Evolutionary conservation across 2,888 invertebrate species (phyloP).

Genomic region (Trichogramma evanescens): DNA sequence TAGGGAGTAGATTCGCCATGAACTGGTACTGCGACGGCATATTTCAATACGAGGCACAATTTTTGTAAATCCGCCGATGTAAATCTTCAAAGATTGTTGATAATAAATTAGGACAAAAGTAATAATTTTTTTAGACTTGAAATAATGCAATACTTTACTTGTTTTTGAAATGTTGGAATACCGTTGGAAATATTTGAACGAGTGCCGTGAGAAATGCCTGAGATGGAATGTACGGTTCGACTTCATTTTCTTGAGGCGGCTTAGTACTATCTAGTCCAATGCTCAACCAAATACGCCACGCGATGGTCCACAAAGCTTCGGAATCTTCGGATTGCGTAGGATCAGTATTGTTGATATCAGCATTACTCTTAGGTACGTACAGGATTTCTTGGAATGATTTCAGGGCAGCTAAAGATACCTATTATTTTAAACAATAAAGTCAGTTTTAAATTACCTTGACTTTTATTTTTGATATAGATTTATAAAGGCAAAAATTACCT

Average conservation of each 20-base stretch:
- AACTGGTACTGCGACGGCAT: conserved; percentile 73
- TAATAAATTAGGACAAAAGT: background rate
- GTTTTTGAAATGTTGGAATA: conserved; percentile 81
- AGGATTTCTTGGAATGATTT: conserved; percentile 96
- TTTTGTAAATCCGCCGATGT: conserved; percentile 68
- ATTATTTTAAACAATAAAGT: conserved; percentile 7
- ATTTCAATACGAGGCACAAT: conserved; percentile 69
- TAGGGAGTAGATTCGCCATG: conserved; percentile 74
- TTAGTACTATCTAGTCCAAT: conserved; percentile 76
- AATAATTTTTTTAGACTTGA: background rate
- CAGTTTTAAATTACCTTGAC: background rate
- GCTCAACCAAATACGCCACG: conserved; percentile 82
- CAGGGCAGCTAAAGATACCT: conserved; percentile 86
- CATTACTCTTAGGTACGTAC: conserved; percentile 54
- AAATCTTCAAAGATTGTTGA: conserved; percentile 48
- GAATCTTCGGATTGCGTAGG: conserved; percentile 45
- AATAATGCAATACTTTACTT: conserved; percentile 50
- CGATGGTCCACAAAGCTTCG: conserved; percentile 67
- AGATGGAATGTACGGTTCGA: conserved; percentile 76
- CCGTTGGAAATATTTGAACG: conserved; percentile 90
- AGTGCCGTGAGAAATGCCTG: conserved; percentile 90
- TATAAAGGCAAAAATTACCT: conserved; percentile 51
- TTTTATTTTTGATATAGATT: background rate
- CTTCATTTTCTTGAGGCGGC: conserved; percentile 50
- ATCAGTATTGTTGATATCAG: conserved; percentile 40